A percentile compares a stretch with the other conserved stretches of the same genome.
phyloP scores from a whole-genome alignment of 2,113 vertebrate species.

The Puffinus mauretanicus region DNA sequence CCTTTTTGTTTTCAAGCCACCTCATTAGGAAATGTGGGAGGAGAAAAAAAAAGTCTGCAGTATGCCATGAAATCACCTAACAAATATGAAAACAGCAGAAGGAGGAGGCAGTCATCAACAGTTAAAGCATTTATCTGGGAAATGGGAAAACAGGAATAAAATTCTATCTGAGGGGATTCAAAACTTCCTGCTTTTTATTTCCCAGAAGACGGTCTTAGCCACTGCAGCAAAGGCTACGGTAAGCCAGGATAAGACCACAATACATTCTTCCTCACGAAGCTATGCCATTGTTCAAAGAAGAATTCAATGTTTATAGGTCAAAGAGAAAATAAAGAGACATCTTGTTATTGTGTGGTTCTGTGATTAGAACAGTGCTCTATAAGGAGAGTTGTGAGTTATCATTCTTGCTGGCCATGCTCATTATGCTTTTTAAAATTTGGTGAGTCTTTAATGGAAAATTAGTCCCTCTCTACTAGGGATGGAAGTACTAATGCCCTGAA shows the following conservation, averaged over 20 bases:
- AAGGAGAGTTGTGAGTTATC: background rate
- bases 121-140: background rate
- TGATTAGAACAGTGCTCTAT: background rate
- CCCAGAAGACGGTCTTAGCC: background rate
- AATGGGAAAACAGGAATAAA: conserved; percentile 1
- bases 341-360: background rate
- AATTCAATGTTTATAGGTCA: background rate
- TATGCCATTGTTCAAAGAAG: background rate
- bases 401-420: background rate
- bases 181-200: conserved; percentile 8
- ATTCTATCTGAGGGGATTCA: background rate
- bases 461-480: background rate
- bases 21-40: background rate
- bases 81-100: background rate
- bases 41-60: background rate
- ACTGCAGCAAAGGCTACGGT: background rate
- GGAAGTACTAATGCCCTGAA: background rate
- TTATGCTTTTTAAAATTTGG: background rate
- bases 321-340: background rate
- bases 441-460: background rate
- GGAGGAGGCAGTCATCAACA: background rate
- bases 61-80: background rate
- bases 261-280: background rate
- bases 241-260: background rate
- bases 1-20: background rate